A percentile compares a stretch with the other conserved stretches of the same genome.
These are phyloP conservation scores for Saccopteryx leptura DNA, from an alignment of 2,113 vertebrate species.

Conservation along the genomic window DNA sequence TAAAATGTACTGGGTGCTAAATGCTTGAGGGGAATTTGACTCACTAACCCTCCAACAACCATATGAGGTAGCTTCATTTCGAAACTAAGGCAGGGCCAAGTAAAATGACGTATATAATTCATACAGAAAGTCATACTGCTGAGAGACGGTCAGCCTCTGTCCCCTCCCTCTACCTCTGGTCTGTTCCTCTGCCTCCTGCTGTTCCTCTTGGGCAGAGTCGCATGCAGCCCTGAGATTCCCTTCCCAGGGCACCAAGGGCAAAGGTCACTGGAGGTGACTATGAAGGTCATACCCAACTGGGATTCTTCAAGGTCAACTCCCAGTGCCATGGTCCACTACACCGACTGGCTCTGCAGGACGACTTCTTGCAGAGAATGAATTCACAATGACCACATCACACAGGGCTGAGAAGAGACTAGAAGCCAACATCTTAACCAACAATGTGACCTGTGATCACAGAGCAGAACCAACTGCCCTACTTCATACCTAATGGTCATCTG, in stretches of 20 bases:
- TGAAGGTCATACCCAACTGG: not conserved
- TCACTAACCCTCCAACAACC: not conserved
- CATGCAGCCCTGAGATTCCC: not conserved
- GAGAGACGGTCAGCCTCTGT: not conserved
- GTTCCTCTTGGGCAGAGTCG: not conserved
- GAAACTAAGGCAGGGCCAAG: not conserved
- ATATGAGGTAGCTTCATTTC: not conserved
- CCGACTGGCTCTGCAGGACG: not conserved
- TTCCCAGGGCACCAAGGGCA: not conserved
- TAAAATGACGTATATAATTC: not conserved
- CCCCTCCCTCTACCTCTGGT: too few species aligned
- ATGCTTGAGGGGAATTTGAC: too few species aligned
- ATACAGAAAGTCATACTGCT: not conserved
- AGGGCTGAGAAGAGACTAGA: not conserved
- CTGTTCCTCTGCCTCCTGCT: not conserved
- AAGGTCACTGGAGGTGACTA: not conserved
- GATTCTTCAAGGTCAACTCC: not conserved
- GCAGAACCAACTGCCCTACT: not conserved
- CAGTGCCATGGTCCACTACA: not conserved
- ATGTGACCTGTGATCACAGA: not conserved
- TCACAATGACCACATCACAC: not conserved
- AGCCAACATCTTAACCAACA: too few species aligned
- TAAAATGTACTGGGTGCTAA: not conserved
- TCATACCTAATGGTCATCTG: too few species aligned
- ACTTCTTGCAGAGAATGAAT: not conserved